These are phyloP conservation scores for Pollachius pollachius DNA, from an alignment of 2,113 vertebrate genomes.

Conservation along the genomic window DNA sequence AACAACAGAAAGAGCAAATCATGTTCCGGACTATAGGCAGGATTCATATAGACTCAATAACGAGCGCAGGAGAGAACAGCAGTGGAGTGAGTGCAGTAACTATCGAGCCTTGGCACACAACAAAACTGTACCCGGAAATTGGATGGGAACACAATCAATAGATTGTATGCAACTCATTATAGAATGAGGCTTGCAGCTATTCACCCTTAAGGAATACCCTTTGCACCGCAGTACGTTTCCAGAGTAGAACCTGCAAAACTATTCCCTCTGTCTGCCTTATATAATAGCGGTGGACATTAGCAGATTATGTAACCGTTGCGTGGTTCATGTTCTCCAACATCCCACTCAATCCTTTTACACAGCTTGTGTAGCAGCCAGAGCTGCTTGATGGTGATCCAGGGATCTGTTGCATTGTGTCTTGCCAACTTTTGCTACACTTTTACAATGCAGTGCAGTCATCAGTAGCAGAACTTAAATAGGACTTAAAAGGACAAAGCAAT, in stretches of 20 bases:
- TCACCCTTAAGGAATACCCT: background rate
- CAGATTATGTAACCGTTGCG: slow-evolving; percentile 33
- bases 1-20: no score
- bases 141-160: slow-evolving; percentile 24
- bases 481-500: no score
- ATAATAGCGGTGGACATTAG: slow-evolving; percentile 1
- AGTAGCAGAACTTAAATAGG: no score
- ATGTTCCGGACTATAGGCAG: no score
- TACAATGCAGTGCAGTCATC: no score
- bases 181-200: slow-evolving; percentile 2
- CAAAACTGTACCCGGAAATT: slow-evolving; percentile 9
- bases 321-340: slow-evolving; percentile 20
- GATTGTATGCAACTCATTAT: slow-evolving; percentile 9
- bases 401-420: background rate
- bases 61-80: slow-evolving; percentile 6
- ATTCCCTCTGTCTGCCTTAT: background rate
- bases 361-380: background rate
- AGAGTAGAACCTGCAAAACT: background rate
- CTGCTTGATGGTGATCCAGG: no score
- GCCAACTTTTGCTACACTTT: background rate
- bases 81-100: slow-evolving; percentile 23
- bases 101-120: slow-evolving; percentile 33
- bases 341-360: slow-evolving; percentile 1
- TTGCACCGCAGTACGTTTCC: background rate
- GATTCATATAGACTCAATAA: background rate